Evolutionary conservation across 2,797 vertebrate genomes (phyloP).

Genomic region (Malurus splendens): DNA sequence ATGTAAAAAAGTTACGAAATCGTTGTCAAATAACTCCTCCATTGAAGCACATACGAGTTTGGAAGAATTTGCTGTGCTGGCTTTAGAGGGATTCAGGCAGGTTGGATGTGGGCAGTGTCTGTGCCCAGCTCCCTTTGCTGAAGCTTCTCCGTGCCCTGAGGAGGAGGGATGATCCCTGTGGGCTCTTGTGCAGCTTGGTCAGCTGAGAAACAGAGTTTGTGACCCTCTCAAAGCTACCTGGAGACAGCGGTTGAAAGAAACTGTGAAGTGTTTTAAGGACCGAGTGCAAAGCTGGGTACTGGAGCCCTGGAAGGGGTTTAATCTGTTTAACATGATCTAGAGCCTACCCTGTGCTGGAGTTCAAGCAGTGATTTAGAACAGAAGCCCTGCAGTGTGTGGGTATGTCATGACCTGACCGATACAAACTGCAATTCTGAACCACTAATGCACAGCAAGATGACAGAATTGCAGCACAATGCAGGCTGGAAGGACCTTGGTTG

Average conservation of each 20-base stretch:
- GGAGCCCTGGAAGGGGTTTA: neutral
- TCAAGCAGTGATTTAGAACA: neutral
- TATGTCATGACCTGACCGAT: too few species aligned
- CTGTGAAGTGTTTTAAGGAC: neutral
- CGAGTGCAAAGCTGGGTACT: neutral
- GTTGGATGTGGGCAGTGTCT: neutral
- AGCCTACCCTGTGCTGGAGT: neutral
- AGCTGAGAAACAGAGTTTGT: neutral
- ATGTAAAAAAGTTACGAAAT: neutral
- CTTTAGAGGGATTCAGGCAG: neutral
- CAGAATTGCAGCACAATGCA: neutral
- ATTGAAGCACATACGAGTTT: neutral
- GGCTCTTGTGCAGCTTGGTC: neutral
- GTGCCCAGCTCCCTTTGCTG: neutral
- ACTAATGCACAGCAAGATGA: neutral
- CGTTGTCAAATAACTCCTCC: accelerated
- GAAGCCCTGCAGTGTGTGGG: neutral
- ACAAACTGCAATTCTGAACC: neutral
- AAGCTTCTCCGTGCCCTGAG: neutral
- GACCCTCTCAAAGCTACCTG: neutral
- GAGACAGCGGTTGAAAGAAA: neutral
- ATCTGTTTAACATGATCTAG: neutral
- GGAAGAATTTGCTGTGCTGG: neutral
- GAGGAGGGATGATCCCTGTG: neutral
- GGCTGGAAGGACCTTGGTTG: neutral